Conservation (phyloP, 1,140 invertebrate species). For the Phthorimaea operculella region DNA sequence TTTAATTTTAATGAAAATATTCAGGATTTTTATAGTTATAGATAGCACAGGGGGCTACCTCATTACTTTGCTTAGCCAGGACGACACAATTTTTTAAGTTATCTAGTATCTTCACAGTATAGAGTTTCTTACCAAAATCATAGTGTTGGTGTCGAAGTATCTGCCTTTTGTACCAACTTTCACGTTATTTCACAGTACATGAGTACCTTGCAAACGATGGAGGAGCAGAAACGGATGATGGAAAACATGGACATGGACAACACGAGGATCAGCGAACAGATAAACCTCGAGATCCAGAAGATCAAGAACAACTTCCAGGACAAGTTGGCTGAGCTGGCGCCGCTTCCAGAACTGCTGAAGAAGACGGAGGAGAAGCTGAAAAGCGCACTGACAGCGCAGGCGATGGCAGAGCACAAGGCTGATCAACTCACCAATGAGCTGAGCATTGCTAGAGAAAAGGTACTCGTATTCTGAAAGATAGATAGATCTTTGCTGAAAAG, state of each 20-base stretch:
- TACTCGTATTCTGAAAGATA: slow-evolving; percentile 21
- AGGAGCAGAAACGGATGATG: slow-evolving; percentile 77
- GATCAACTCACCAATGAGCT: slow-evolving; percentile 71
- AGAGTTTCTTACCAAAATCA: too few species aligned
- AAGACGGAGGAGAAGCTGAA: slow-evolving; percentile 77
- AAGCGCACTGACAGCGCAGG: slow-evolving; percentile 74
- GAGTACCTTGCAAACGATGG: slow-evolving; percentile 77
- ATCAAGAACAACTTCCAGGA: slow-evolving; percentile 81
- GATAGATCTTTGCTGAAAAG: too few species aligned
- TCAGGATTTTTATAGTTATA: too few species aligned
- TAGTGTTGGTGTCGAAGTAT: too few species aligned
- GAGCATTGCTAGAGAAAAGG: slow-evolving; percentile 69
- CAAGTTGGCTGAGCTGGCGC: slow-evolving; percentile 77
- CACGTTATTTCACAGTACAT: slow-evolving; percentile 59
- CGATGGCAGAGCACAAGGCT: slow-evolving; percentile 71
- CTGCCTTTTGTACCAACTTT: too few species aligned
- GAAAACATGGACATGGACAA: slow-evolving; percentile 82
- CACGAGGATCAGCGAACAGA: slow-evolving; percentile 78
- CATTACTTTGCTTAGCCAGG: too few species aligned
- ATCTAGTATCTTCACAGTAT: too few species aligned
- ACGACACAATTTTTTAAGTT: too few species aligned
- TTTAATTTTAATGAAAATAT: too few species aligned
- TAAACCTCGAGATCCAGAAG: slow-evolving; percentile 77
- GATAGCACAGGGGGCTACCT: too few species aligned
- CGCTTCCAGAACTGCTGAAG: slow-evolving; percentile 78